Evolutionary conservation across 2,113 vertebrate genomes (phyloP).

Genomic region (Prietella phreatophila): DNA sequence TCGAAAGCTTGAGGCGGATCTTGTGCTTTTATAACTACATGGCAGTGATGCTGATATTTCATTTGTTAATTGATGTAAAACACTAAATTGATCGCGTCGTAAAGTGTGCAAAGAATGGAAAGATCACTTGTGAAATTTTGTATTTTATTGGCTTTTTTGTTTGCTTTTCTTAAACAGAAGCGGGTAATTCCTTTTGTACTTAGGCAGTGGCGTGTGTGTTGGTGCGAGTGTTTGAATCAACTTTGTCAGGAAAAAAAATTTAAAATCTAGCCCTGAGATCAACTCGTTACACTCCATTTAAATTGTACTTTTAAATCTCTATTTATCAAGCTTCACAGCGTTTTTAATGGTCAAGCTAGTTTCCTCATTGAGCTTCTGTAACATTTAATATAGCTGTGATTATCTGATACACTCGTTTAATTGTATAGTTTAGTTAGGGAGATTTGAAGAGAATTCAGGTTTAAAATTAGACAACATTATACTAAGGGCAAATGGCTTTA

Average conservation of each 20-base stretch:
- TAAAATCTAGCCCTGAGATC: constrained; percentile 14
- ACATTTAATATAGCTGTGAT: neutral
- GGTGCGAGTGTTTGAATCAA: neutral
- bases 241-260: neutral
- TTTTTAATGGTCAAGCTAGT: neutral
- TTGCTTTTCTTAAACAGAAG: neutral
- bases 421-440: neutral
- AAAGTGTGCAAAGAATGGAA: neutral
- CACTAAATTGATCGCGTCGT: neutral
- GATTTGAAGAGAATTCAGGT: neutral
- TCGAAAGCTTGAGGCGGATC: neutral
- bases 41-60: neutral
- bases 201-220: neutral
- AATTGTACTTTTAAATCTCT: constrained; percentile 3
- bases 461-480: neutral
- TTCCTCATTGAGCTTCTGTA: neutral
- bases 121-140: neutral
- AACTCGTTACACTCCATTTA: neutral
- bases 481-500: neutral
- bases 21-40: neutral
- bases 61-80: neutral
- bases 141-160: neutral
- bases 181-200: neutral
- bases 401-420: neutral
- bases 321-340: constrained; percentile 6